Evolutionary conservation across 2,888 invertebrate genomes (phyloP).

Genomic region (Torymus tubicola): DNA sequence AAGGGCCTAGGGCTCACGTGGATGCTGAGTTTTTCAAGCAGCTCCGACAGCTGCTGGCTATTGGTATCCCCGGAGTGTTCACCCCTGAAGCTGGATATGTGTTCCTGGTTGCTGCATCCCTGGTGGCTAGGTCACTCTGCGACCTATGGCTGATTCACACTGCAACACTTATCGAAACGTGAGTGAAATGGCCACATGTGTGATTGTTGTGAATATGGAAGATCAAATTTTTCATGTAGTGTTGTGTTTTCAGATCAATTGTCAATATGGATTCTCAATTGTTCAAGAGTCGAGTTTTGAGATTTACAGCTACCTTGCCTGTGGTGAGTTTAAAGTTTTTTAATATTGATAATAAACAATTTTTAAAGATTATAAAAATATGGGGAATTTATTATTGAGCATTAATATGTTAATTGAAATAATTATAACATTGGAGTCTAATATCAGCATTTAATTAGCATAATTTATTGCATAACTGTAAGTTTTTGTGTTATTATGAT

Average conservation of each 20-base stretch:
- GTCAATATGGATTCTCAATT: conserved; percentile 89
- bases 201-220: not conserved
- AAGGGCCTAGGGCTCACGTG: conserved; percentile 84
- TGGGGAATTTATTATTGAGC: too few relatives aligned
- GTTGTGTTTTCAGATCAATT: conserved; percentile 85
- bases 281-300: conserved; percentile 86
- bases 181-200: conserved; percentile 64
- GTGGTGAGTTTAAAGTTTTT: conserved; percentile 80
- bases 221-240: not conserved
- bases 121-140: conserved; percentile 93
- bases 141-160: conserved; percentile 98
- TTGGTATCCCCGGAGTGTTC: conserved; percentile 85
- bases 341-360: too few relatives aligned
- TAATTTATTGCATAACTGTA: not conserved
- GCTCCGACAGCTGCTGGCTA: conserved; percentile 80
- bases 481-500: not conserved
- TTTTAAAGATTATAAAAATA: too few relatives aligned
- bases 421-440: not conserved
- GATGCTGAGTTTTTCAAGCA: conserved; percentile 86
- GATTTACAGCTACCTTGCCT: conserved; percentile 92
- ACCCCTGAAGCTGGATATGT: conserved; percentile 87
- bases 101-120: conserved; percentile 85
- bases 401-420: too few relatives aligned
- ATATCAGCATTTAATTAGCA: not conserved
- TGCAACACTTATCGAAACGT: conserved; percentile 95